These are phyloP conservation scores for Drosophila meridionalis DNA, from an alignment of 2,888 invertebrate genomes.

Conservation along the genomic window DNA sequence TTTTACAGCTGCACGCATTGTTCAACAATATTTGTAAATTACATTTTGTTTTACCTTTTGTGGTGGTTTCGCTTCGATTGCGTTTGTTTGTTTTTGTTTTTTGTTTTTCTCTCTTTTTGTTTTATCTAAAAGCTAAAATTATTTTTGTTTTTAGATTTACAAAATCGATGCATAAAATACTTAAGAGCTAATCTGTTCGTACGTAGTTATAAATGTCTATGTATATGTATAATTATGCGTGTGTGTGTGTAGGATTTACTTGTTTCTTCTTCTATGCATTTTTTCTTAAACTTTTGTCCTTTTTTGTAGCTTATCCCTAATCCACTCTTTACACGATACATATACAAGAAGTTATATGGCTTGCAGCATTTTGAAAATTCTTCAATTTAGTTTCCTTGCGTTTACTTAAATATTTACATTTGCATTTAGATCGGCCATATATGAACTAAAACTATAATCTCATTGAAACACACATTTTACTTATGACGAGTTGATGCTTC, in stretches of 20 bases:
- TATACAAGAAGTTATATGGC: conserved; percentile 45
- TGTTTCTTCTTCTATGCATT: conserved; percentile 11
- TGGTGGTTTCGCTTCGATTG: conserved; percentile 49
- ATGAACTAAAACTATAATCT: conserved; percentile 68
- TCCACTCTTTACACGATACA: conserved; percentile 54
- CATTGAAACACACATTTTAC: conserved; percentile 45
- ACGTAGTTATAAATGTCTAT: conserved; percentile 21
- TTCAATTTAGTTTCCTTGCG: conserved; percentile 29
- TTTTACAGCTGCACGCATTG: conserved; percentile 81
- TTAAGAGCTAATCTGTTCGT: conserved; percentile 55
- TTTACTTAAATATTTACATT: conserved; percentile 54
- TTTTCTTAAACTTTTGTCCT: conserved; percentile 19
- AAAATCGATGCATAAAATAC: conserved; percentile 76
- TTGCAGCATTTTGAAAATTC: conserved; percentile 43
- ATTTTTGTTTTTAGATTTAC: conserved; percentile 44
- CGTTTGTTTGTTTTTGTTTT: conserved; percentile 9
- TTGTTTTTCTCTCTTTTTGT: conserved; percentile 32
- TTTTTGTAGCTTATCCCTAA: conserved; percentile 23
- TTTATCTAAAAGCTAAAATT: conserved; percentile 61
- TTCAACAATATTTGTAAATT: conserved; percentile 75
- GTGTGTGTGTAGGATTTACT: conserved; percentile 31
- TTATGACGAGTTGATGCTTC: conserved; percentile 23
- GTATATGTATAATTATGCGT: conserved; percentile 31
- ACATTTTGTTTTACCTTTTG: conserved; percentile 34
- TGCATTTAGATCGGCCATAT: conserved; percentile 31